Evolutionary conservation across 2,797 vertebrate genomes (phyloP).

Genomic region (Phyllotis vaccarum): DNA sequence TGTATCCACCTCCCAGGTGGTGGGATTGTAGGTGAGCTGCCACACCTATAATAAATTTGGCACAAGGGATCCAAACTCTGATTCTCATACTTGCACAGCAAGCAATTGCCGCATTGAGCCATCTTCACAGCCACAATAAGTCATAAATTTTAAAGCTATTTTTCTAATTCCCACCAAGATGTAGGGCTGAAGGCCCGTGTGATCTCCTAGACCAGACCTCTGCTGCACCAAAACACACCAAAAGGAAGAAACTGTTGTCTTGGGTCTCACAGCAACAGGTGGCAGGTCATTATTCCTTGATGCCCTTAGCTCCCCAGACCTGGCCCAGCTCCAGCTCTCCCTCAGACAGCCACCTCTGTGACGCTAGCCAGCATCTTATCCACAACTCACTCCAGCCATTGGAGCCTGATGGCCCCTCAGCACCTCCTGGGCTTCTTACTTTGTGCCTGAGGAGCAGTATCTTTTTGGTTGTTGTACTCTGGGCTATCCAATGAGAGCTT

Average conservation of each 20-base stretch:
- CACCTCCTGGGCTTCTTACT: not conserved
- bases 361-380: not conserved
- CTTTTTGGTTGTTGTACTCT: not conserved
- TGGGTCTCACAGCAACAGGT: not conserved
- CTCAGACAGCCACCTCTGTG: not conserved
- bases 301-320: not conserved
- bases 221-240: constrained; percentile 9
- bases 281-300: not conserved
- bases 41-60: not conserved
- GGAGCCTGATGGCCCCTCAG: not conserved
- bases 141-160: constrained; percentile 25
- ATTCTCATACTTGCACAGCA: not conserved
- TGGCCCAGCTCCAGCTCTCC: not conserved
- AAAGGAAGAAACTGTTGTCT: not conserved
- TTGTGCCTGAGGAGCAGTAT: not conserved
- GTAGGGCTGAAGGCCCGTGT: not conserved
- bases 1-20: not conserved
- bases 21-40: not conserved
- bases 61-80: not conserved
- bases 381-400: not conserved
- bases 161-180: constrained; percentile 26
- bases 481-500: constrained; percentile 10
- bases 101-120: not conserved
- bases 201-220: not conserved
- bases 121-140: not conserved